Conservation (phyloP, 2,888 invertebrate species). For the Dermolepida albohirtum region DNA sequence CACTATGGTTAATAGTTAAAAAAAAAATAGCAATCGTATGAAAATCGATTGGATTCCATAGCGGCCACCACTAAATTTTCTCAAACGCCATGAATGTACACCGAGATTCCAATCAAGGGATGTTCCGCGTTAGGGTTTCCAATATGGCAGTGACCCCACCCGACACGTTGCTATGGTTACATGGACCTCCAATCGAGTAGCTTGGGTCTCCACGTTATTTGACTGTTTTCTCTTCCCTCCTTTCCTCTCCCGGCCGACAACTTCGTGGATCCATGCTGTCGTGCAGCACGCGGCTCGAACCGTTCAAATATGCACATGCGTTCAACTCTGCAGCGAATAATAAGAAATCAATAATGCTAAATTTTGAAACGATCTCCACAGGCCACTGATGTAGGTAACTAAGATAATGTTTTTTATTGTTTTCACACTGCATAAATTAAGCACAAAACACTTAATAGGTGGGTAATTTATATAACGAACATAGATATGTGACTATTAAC, state of each 20-base stretch:
- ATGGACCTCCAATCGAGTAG: constrained; percentile 59
- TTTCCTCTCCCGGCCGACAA: constrained; percentile 37
- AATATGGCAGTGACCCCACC: constrained; percentile 65
- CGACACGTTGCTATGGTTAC: constrained; percentile 61
- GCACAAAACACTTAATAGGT: background rate
- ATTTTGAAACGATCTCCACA: constrained; percentile 32
- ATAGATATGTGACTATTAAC: background rate
- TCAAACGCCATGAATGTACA: constrained; percentile 42
- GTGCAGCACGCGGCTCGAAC: constrained; percentile 39
- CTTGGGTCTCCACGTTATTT: constrained; percentile 54
- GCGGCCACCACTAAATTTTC: constrained; percentile 36
- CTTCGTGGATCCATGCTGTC: constrained; percentile 41
- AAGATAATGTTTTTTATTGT: constrained; percentile 4
- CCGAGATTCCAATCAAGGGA: constrained; percentile 44
- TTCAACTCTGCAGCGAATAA: constrained; percentile 50
- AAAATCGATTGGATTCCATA: constrained; percentile 32
- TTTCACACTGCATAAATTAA: constrained; percentile 3
- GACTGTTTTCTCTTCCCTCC: constrained; percentile 51
- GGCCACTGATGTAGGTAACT: constrained; percentile 2
- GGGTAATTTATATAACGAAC: background rate
- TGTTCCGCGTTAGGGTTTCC: constrained; percentile 51
- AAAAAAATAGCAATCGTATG: constrained; percentile 14
- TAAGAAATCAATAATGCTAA: constrained; percentile 51
- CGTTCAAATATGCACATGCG: constrained; percentile 53
- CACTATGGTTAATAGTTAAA: constrained; percentile 16